Evolutionary conservation across 2,113 vertebrate genomes (phyloP).

Genomic region (Sakesphorus luctuosus): DNA sequence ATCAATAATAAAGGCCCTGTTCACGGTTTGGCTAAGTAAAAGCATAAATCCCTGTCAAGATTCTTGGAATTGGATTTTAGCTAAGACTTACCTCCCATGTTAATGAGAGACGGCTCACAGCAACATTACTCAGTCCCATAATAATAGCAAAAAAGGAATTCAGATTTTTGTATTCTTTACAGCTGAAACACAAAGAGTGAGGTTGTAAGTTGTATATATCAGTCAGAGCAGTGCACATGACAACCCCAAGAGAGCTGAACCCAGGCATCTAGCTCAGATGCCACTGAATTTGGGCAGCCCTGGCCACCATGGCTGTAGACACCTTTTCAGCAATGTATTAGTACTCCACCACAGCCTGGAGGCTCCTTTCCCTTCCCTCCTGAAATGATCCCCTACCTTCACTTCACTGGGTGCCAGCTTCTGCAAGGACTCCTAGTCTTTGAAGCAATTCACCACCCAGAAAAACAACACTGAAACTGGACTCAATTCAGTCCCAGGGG

Average conservation of each 20-base stretch:
- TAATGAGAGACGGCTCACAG: conserved; percentile 90
- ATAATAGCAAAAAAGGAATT: conserved; percentile 96
- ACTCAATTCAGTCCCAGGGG: neutral
- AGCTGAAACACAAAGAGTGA: conserved; percentile 82
- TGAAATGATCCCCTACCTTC: neutral
- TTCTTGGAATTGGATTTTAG: neutral
- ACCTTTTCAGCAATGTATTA: neutral
- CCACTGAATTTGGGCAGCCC: neutral
- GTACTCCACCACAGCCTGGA: neutral
- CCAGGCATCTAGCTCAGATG: neutral
- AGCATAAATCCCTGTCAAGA: conserved; percentile 1
- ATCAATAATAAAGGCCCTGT: neutral
- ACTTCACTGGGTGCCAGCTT: neutral
- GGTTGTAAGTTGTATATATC: conserved; percentile 1
- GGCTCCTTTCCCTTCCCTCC: neutral
- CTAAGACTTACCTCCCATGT: conserved; percentile 93
- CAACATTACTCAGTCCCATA: conserved; percentile 97
- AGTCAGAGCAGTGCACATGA: neutral
- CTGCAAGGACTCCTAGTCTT: neutral
- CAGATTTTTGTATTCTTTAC: conserved; percentile 96
- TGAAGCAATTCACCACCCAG: neutral
- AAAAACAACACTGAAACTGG: neutral
- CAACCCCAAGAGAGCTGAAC: neutral
- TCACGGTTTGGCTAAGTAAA: conserved; percentile 12
- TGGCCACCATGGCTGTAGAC: neutral